phyloP scores from a whole-genome alignment of 2,797 vertebrate genomes.

The Brotula barbata region DNA sequence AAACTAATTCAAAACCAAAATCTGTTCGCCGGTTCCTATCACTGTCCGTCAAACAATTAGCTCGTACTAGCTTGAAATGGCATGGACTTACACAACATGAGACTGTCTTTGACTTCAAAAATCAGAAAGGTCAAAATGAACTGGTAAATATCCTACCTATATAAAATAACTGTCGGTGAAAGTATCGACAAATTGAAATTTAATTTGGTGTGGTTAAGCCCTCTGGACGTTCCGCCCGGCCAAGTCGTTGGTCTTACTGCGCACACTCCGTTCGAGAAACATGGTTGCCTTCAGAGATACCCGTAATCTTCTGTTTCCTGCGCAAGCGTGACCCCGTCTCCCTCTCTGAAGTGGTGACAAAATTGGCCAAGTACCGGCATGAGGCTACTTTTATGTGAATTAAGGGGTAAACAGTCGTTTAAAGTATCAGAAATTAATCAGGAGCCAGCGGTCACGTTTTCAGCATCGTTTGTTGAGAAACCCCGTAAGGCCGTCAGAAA shows the following conservation, averaged over 20 bases:
- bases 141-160: slow-evolving; percentile 36
- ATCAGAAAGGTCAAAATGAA: not conserved
- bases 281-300: slow-evolving; percentile 13
- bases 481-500: too few species aligned
- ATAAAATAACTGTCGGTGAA: not conserved
- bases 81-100: not conserved
- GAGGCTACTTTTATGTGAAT: too few species aligned
- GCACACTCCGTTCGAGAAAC: slow-evolving; percentile 27
- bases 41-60: not conserved
- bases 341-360: too few species aligned
- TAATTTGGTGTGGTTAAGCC: not conserved
- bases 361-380: too few species aligned
- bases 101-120: too few species aligned
- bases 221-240: not conserved
- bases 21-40: slow-evolving; percentile 30
- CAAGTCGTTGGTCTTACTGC: slow-evolving; percentile 7
- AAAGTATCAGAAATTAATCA: too few species aligned
- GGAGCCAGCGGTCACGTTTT: too few species aligned
- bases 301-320: not conserved
- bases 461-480: too few species aligned
- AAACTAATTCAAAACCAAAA: not conserved
- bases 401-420: too few species aligned
- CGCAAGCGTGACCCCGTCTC: too few species aligned
- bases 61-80: not conserved
- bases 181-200: slow-evolving; percentile 10